Evolutionary conservation across 2,888 invertebrate genomes (phyloP), one percentile per base, ranked within the genome.

Genomic region (Agrochola lychnidis): DNA sequence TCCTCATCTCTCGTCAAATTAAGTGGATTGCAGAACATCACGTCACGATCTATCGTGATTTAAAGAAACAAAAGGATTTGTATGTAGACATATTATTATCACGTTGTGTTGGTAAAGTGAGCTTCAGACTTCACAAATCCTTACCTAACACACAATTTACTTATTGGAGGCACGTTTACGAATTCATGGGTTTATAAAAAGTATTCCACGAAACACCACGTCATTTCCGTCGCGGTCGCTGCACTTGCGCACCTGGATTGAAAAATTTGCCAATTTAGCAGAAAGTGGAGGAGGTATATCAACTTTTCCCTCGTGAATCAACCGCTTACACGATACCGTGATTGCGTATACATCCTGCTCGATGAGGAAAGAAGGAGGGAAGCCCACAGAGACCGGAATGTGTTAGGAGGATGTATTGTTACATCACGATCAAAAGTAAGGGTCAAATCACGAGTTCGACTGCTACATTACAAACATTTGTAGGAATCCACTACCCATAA

Each of bases 291-390:
- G 72, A 73, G 75, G 70, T 79, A 79, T 81, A 79, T 78, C 14
- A 67, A 83, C 68, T 74, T 79, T 81, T 79, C 70, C 59, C 75
- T 73, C 51, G 76, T 81, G 86, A 86, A 71, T 81, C 71, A 78
- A 57, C 70, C 56, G 64, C 64, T 78, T 76, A 56, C 62, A 68
- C 61, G 59, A 63, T 73, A 62, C 51, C n/a, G 69, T 71, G 74
- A 84, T 86, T 82, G 75, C 74, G 73, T 76, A 77, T 73, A 82
- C n/a, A 85, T 87, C 78, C 79, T 81, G 76, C 51, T 74, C 51
- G 53, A 67, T 36, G 69, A 71, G 56, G 64, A 86, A 76, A 76
- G 66, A 76, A 69, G 66, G 73, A 68, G 75, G 71, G 71, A 81
- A 76, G 66, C 57, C 59, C 62, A 53, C 64, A 67, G 53, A 69